Evolutionary conservation across 2,113 vertebrate species (phyloP).

Genomic region (Chamaetylas fuelleborni): DNA sequence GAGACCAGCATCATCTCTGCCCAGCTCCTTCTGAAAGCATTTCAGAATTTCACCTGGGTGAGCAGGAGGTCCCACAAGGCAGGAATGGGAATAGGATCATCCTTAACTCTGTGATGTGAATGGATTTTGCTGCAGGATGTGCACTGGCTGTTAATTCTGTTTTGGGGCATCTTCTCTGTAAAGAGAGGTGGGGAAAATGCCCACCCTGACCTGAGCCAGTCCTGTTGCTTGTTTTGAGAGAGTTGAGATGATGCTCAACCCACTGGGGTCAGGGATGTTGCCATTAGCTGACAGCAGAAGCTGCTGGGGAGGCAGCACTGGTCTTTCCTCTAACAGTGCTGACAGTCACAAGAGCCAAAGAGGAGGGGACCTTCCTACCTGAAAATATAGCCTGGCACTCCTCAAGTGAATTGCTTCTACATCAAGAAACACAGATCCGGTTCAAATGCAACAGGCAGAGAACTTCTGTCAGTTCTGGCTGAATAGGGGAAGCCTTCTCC

Average conservation of each 20-base stretch:
- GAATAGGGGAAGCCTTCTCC: not conserved
- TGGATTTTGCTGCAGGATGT: not conserved
- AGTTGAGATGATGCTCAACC: not conserved
- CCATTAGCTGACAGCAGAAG: not conserved
- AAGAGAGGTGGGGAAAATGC: not conserved
- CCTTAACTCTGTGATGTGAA: rapidly evolving
- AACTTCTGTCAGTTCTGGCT: not conserved
- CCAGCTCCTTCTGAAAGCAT: not conserved
- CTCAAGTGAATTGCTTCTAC: rapidly evolving
- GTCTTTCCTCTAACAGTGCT: not conserved
- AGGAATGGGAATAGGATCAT: not conserved
- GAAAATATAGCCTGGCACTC: not conserved
- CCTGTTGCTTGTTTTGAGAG: not conserved
- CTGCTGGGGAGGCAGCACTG: not conserved
- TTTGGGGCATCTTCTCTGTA: not conserved
- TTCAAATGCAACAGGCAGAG: not conserved
- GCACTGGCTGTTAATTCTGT: not conserved
- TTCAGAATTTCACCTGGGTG: rapidly evolving
- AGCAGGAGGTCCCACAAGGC: not conserved
- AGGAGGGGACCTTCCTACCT: not conserved
- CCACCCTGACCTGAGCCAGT: not conserved
- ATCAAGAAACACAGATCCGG: not conserved
- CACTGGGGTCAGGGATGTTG: rapidly evolving
- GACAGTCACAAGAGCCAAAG: not conserved
- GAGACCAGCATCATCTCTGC: not conserved